These are phyloP conservation scores for Folsomia candida DNA, from an alignment of 2,888 invertebrate species.

Conservation along the genomic window DNA sequence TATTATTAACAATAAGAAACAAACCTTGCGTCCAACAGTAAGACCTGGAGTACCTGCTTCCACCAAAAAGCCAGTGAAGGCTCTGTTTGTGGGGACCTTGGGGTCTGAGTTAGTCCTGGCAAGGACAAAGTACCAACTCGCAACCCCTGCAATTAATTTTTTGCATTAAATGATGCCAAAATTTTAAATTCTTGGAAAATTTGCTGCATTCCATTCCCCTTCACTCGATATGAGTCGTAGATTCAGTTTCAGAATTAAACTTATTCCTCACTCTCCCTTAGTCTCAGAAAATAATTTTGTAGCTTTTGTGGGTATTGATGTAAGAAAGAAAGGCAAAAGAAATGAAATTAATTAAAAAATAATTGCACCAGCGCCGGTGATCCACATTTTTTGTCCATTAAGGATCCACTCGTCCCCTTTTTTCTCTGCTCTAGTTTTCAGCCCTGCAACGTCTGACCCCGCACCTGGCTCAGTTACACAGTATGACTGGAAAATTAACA, in stretches of 20 bases:
- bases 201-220: too few species aligned
- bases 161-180: too few species aligned
- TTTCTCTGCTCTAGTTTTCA: constrained; percentile 87
- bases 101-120: constrained; percentile 78
- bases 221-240: too few species aligned
- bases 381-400: constrained; percentile 84
- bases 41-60: constrained; percentile 86
- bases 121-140: constrained; percentile 72
- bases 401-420: constrained; percentile 81
- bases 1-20: too few species aligned
- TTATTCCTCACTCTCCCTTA: too few species aligned
- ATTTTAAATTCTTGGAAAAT: too few species aligned
- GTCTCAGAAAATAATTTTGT: too few species aligned
- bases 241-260: too few species aligned
- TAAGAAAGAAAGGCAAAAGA: too few species aligned
- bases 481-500: constrained; percentile 75
- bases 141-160: too few species aligned
- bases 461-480: constrained; percentile 94
- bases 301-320: too few species aligned
- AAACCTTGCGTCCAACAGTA: constrained; percentile 75
- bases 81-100: constrained; percentile 82
- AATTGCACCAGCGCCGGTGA: constrained; percentile 98
- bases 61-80: constrained; percentile 96
- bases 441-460: constrained; percentile 87
- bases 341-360: too few species aligned